phyloP scores from a whole-genome alignment of 2,888 invertebrate genomes.

The Metacarcinus magister region DNA sequence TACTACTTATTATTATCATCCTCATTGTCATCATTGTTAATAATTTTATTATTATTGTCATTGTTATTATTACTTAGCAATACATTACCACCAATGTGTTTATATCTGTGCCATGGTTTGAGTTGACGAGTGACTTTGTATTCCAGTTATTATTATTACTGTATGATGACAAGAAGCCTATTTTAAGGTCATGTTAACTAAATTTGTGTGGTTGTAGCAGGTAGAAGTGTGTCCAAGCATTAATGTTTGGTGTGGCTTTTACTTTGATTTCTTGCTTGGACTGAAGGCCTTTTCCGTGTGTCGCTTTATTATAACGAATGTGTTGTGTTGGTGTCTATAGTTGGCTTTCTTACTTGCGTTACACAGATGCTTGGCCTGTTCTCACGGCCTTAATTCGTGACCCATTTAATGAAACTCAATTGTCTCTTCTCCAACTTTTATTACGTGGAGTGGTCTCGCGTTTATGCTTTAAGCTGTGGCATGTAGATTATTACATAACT shows the following conservation, averaged over 20 bases:
- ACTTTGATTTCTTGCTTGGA: not conserved
- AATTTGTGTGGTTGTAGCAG: too few relatives aligned
- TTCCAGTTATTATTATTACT: constrained; percentile 21
- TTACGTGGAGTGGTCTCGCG: not conserved
- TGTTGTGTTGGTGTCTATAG: not conserved
- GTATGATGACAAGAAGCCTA: not conserved
- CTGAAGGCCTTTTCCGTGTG: not conserved
- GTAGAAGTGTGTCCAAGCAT: not conserved
- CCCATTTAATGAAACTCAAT: not conserved
- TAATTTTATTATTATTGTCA: not conserved
- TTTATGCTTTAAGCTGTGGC: not conserved
- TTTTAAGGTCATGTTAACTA: too few relatives aligned
- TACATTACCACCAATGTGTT: not conserved
- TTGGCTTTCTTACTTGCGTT: not conserved
- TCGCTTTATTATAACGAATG: not conserved
- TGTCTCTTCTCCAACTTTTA: not conserved
- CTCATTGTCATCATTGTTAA: not conserved
- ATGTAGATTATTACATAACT: not conserved
- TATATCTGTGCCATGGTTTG: not conserved
- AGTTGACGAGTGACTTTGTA: not conserved
- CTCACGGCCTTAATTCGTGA: not conserved
- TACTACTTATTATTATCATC: not conserved
- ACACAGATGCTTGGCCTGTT: not conserved
- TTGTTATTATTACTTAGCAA: not conserved
- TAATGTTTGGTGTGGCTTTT: not conserved